Percentiles rank a stretch among this genome's conserved stretches.
These are phyloP conservation scores for Eulemur coronatus DNA, from an alignment of 2,797 vertebrate species.

Conservation along the genomic window DNA sequence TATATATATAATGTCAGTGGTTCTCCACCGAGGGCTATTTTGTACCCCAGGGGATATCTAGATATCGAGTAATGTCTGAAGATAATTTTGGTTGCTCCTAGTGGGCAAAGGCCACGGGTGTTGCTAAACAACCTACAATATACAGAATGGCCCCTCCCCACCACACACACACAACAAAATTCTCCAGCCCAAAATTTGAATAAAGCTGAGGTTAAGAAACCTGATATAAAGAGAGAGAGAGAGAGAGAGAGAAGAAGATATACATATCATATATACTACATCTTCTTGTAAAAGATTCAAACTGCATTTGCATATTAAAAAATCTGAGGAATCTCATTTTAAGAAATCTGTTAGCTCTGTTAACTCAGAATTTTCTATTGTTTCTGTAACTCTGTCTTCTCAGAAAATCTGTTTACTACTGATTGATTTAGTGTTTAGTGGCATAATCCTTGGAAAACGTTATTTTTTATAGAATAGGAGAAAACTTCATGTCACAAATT, in stretches of 20 bases:
- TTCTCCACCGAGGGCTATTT: neutral
- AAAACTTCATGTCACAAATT: neutral
- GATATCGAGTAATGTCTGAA: neutral
- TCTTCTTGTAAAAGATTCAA: neutral
- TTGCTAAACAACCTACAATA: neutral
- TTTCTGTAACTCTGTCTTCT: neutral
- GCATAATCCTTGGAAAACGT: neutral
- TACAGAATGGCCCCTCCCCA: fast-evolving
- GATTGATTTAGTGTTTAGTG: neutral
- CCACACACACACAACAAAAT: neutral
- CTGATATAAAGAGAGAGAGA: neutral
- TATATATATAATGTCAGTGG: neutral
- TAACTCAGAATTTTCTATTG: neutral
- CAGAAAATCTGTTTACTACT: neutral
- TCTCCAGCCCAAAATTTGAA: neutral
- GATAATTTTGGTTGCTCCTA: neutral
- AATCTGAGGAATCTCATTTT: neutral
- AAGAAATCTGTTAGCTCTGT: neutral
- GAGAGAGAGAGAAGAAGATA: neutral
- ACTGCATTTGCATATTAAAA: neutral
- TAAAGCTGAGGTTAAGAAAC: neutral
- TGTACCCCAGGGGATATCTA: neutral
- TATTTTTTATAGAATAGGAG: neutral
- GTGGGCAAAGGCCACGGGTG: neutral
- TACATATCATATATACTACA: neutral